Evolutionary conservation across 2,888 invertebrate species (phyloP).

Genomic region (Chaitophorus viminalis): DNA sequence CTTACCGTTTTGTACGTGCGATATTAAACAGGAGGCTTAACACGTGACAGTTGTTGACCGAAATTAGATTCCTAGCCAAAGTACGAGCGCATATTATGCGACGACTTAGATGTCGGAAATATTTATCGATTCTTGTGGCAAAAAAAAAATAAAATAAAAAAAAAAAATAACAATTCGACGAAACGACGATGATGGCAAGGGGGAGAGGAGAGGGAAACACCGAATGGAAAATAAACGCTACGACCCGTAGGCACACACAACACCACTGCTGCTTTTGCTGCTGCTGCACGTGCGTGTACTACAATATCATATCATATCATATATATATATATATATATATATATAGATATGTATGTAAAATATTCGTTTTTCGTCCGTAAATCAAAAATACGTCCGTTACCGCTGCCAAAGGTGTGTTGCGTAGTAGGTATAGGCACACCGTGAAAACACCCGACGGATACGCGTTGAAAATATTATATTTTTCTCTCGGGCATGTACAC

Average conservation of each 20-base stretch:
- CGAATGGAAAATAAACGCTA: not conserved
- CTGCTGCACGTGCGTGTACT: not conserved
- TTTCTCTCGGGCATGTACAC: not conserved
- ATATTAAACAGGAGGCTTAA: not conserved
- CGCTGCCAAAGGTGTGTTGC: not conserved
- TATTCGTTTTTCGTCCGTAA: not conserved
- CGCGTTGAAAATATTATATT: slow-evolving; percentile 27
- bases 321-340: not conserved
- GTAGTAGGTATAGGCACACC: not conserved
- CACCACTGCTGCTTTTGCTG: too few relatives aligned
- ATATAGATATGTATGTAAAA: not conserved
- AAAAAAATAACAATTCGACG: not conserved
- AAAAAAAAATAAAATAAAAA: not conserved
- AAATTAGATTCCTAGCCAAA: not conserved
- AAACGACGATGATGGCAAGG: too few relatives aligned
- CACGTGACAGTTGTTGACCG: not conserved
- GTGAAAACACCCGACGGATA: not conserved
- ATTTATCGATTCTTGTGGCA: slow-evolving; percentile 16
- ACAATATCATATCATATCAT: not conserved
- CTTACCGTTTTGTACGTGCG: not conserved
- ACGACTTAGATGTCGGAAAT: not conserved
- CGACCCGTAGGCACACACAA: not conserved
- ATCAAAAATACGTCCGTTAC: not conserved
- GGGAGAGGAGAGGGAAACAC: not conserved
- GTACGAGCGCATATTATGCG: not conserved